phyloP scores from a whole-genome alignment of 1,140 invertebrate genomes.

The Procambarus clarkii region DNA sequence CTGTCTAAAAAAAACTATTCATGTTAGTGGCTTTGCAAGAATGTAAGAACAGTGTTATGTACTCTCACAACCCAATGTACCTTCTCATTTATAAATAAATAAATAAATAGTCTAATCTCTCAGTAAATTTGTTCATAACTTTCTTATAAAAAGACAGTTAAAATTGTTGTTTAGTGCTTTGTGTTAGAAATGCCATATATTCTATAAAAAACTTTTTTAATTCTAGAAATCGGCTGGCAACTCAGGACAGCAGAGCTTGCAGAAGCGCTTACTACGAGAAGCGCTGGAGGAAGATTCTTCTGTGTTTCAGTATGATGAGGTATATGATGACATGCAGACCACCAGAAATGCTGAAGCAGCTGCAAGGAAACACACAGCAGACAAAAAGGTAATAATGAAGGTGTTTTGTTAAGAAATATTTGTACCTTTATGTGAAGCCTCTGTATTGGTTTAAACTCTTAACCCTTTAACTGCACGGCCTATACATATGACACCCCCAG shows the following conservation, averaged over 20 bases:
- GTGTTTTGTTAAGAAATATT: too few species aligned
- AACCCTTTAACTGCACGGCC: too few species aligned
- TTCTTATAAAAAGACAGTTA: not conserved
- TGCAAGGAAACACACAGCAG: constrained; percentile 77
- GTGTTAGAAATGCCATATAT: not conserved
- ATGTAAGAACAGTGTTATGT: too few species aligned
- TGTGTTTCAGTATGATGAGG: constrained; percentile 95
- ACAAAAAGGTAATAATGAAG: constrained; percentile 72
- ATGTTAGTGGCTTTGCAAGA: too few species aligned
- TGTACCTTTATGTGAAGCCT: too few species aligned
- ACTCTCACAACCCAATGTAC: too few species aligned
- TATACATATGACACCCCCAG: too few species aligned
- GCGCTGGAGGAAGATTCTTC: constrained; percentile 92
- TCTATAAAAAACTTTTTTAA: not conserved
- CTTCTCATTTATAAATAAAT: too few species aligned
- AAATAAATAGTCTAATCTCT: too few species aligned
- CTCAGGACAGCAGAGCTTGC: constrained; percentile 54
- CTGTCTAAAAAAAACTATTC: too few species aligned
- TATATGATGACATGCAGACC: constrained; percentile 91
- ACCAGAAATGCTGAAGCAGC: constrained; percentile 81
- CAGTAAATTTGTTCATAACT: too few species aligned
- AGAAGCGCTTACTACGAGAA: constrained; percentile 77
- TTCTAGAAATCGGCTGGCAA: constrained; percentile 63
- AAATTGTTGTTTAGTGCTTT: not conserved
- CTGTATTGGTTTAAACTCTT: too few species aligned